Evolutionary conservation across 2,888 invertebrate species (phyloP), one percentile per base, ranked within the genome.

Genomic region (Lithophane ornitopus): DNA sequence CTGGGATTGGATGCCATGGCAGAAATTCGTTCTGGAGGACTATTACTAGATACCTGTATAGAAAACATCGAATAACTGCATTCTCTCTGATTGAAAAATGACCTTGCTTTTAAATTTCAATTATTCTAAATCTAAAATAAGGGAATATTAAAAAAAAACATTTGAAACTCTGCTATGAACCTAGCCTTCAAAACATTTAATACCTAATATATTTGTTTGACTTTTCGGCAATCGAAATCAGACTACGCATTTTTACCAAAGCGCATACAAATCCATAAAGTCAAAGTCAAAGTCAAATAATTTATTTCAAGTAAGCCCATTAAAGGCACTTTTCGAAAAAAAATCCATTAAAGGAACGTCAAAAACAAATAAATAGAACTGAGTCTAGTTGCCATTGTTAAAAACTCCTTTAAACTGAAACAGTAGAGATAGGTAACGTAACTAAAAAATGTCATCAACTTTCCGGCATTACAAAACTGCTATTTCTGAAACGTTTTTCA

Each of bases 401-500:
- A 59, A 66, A 71, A 28, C 3, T 16, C 28, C 28, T 4, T 3
- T 19, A 28, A 11, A 39, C 11, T 26, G 52, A 77, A 78, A 49
- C n/a, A 19, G 14, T 28, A 63, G 9, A 63, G n/a, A n/a, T n/a
- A n/a, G n/a, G n/a, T 11, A 8, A 26, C 22, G 28, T 78, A 39
- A 44, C 14, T 7, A 65, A 44, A 74, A 61, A 68, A 16, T n/a
- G 28, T 41, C 63, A 68, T 66, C 0, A 58, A 44, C 22, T n/a
- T 49, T 49, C 49, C 49, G 7, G 49, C n/a, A 54, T 44, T 61
- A 62, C 12, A 34, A n/a, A n/a, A 39, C n/a, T 34, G 39, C 59
- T 54, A 49, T 61, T 61, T 19, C 28, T 41, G 22, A 41, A 80
- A 49, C 52, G 58, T 56, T 63, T 44, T 72, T 14, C 44, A 12